Conservation (phyloP, 2,113 vertebrate genomes). For the Chauna torquata region DNA sequence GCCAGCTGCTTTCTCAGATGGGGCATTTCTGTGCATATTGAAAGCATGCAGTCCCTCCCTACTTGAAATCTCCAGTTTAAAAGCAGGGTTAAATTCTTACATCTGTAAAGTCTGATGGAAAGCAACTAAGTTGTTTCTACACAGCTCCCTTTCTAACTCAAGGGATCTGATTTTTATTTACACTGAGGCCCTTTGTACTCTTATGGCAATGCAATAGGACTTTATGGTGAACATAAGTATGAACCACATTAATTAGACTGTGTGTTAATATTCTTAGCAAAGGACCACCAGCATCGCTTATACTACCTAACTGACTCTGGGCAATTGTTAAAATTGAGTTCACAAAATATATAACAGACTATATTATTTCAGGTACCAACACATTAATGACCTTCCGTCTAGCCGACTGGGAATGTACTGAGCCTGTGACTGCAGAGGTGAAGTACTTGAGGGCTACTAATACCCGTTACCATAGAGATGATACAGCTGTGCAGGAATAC, state of each 20-base stretch:
- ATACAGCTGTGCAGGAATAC: background rate
- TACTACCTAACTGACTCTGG: background rate
- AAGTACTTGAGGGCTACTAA: background rate
- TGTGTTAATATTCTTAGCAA: background rate
- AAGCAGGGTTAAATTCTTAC: background rate
- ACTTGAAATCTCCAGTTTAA: background rate
- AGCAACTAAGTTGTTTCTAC: background rate
- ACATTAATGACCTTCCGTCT: background rate
- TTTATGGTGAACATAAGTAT: background rate
- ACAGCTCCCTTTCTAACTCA: background rate
- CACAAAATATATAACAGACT: background rate
- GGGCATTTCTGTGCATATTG: background rate
- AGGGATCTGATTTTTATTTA: background rate
- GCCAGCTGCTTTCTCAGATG: background rate
- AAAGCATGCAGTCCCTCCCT: background rate
- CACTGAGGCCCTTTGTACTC: background rate
- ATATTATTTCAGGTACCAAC: background rate
- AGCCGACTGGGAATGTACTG: background rate
- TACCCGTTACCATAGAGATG: background rate
- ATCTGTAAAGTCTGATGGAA: background rate
- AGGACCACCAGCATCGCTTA: background rate
- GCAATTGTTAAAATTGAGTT: background rate
- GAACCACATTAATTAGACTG: background rate
- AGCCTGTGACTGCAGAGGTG: background rate
- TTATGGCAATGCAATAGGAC: background rate